These are phyloP conservation scores for Sisor rabdophorus DNA, from an alignment of 2,113 vertebrate genomes.

Conservation along the genomic window DNA sequence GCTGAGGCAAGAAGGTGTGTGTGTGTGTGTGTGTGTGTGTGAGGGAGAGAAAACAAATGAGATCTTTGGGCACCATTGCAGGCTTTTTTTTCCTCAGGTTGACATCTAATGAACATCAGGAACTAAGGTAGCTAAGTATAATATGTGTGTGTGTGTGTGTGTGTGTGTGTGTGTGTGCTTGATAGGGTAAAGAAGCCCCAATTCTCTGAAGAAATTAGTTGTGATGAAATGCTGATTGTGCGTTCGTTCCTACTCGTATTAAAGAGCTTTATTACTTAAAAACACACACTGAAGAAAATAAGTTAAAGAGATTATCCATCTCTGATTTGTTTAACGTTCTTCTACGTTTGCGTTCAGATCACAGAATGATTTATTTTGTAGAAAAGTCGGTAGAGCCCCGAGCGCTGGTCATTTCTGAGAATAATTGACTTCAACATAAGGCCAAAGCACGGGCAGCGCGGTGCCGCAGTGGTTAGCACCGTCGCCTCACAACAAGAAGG, in stretches of 20 bases:
- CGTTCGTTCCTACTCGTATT: background rate
- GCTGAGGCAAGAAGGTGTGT: conserved; percentile 14
- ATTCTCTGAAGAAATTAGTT: conserved; percentile 45
- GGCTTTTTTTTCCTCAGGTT: conserved; percentile 20
- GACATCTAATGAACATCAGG: conserved; percentile 46
- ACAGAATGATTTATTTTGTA: conserved; percentile 5
- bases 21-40: background rate
- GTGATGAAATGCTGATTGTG: conserved; percentile 24
- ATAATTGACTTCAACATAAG: conserved; percentile 17
- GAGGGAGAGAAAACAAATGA: conserved; percentile 24
- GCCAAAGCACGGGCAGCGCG: background rate
- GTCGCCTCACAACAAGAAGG: too few relatives aligned
- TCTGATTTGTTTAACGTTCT: background rate
- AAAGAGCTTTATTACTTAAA: background rate
- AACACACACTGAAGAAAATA: background rate
- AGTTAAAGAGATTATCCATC: background rate
- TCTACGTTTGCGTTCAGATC: background rate
- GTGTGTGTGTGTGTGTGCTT: too few relatives aligned
- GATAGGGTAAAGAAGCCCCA: conserved; percentile 29
- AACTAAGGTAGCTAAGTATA: conserved; percentile 36
- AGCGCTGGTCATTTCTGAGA: conserved; percentile 10
- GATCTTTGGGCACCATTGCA: background rate
- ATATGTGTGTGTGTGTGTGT: too few relatives aligned
- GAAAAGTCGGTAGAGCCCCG: background rate
- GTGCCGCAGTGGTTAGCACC: too few relatives aligned